Percentiles rank a stretch among this genome's conserved stretches.
Evolutionary conservation across 1,140 invertebrate species (phyloP).

Genomic region (Matsumurasca onukii): DNA sequence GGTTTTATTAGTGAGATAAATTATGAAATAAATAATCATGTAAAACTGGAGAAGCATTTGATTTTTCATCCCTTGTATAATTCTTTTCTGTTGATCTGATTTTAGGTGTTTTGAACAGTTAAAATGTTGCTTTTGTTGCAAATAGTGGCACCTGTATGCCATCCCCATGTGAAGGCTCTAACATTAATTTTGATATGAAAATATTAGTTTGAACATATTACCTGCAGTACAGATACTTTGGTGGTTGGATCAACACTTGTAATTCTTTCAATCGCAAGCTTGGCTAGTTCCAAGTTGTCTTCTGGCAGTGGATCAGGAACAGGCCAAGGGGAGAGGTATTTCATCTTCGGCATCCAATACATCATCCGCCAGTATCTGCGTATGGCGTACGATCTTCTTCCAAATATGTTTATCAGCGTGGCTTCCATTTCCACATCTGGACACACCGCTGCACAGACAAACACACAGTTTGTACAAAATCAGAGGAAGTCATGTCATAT

Average conservation of each 20-base stretch:
- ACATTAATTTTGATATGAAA: too few relatives aligned
- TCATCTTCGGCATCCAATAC: slow-evolving; percentile 99
- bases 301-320: slow-evolving; percentile 72
- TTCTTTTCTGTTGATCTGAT: too few relatives aligned
- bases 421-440: slow-evolving; percentile 86
- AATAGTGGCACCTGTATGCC: too few relatives aligned
- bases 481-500: slow-evolving; percentile 19
- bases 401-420: slow-evolving; percentile 83
- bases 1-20: too few relatives aligned
- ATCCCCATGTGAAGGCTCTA: too few relatives aligned
- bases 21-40: too few relatives aligned
- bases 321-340: slow-evolving; percentile 86
- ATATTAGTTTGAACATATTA: too few relatives aligned
- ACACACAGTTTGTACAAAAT: slow-evolving; percentile 30
- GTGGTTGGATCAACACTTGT: slow-evolving; percentile 79
- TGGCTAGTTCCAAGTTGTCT: slow-evolving; percentile 79
- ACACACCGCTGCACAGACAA: slow-evolving; percentile 79
- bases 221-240: slow-evolving; percentile 67
- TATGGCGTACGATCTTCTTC: slow-evolving; percentile 70
- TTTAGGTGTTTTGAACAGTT: too few relatives aligned
- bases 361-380: slow-evolving; percentile 89
- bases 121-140: too few relatives aligned
- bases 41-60: too few relatives aligned
- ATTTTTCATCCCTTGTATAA: too few relatives aligned
- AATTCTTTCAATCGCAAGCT: slow-evolving; percentile 83